A percentile compares a stretch with the other conserved stretches of the same genome.
Conservation (phyloP, 2,113 vertebrate species). For the Macquaria australasica region DNA sequence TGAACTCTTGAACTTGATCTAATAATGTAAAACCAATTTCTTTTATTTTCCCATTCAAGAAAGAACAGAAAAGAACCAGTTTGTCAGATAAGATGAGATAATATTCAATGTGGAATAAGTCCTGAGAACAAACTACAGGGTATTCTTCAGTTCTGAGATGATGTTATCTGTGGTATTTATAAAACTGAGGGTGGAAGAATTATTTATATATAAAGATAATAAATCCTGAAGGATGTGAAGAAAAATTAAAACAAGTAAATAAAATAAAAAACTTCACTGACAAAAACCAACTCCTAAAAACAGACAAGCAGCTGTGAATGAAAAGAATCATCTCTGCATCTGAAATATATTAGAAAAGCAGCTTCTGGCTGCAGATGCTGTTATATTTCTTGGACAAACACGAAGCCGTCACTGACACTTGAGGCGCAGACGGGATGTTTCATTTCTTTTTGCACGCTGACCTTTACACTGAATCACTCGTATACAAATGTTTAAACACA, state of each 20-base stretch:
- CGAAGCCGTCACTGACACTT: neutral
- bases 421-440: neutral
- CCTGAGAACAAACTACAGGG: neutral
- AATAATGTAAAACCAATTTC: neutral
- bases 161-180: neutral
- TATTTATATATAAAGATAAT: neutral
- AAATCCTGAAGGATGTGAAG: neutral
- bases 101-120: neutral
- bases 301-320: neutral
- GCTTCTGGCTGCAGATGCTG: neutral
- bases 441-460: conserved; percentile 27
- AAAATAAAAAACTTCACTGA: neutral
- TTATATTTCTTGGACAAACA: conserved; percentile 15
- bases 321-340: neutral
- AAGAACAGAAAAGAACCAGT: neutral
- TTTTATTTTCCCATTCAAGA: no score
- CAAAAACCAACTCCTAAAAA: neutral
- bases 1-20: no score
- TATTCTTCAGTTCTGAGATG: neutral
- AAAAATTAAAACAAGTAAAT: neutral
- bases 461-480: conserved; percentile 36
- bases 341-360: neutral
- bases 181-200: neutral
- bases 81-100: neutral
- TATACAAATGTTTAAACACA: conserved; percentile 24